A percentile compares a stretch with the other conserved stretches of the same genome.
Evolutionary conservation across 2,113 vertebrate species (phyloP).

Genomic region (Crotalus tigris): DNA sequence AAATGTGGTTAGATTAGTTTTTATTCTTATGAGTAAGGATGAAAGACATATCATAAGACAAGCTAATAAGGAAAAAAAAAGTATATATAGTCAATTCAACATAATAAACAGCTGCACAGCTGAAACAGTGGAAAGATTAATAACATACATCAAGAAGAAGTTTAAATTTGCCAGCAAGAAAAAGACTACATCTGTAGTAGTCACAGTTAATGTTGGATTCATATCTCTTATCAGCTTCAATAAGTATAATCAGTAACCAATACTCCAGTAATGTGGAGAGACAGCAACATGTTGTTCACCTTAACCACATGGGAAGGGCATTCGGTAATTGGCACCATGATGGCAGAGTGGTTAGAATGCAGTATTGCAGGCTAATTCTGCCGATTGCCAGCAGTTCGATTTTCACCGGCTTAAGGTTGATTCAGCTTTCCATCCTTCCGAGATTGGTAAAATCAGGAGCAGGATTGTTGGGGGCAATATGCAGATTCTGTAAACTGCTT

Average conservation of each 20-base stretch:
- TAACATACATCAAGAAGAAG: neutral
- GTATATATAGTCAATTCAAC: neutral
- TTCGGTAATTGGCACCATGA: neutral
- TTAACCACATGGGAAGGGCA: neutral
- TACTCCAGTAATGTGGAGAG: neutral
- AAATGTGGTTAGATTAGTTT: neutral
- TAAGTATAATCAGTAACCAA: neutral
- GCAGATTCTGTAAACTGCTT: no score
- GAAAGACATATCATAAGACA: neutral
- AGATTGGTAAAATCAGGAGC: neutral
- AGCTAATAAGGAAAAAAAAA: neutral
- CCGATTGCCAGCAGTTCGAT: neutral
- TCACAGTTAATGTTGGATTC: neutral
- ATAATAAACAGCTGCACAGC: neutral
- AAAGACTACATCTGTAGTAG: neutral
- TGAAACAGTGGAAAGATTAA: neutral
- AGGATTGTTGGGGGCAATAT: neutral
- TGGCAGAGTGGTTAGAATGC: neutral
- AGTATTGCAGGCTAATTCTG: neutral
- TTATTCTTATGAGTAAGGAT: neutral
- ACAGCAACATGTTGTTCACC: neutral
- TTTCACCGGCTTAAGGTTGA: neutral
- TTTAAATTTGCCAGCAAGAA: neutral
- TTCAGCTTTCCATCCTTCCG: neutral
- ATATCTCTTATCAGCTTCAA: neutral